These are phyloP conservation scores for Sebastes vulpes DNA, from an alignment of 2,797 vertebrate species.

Conservation along the genomic window DNA sequence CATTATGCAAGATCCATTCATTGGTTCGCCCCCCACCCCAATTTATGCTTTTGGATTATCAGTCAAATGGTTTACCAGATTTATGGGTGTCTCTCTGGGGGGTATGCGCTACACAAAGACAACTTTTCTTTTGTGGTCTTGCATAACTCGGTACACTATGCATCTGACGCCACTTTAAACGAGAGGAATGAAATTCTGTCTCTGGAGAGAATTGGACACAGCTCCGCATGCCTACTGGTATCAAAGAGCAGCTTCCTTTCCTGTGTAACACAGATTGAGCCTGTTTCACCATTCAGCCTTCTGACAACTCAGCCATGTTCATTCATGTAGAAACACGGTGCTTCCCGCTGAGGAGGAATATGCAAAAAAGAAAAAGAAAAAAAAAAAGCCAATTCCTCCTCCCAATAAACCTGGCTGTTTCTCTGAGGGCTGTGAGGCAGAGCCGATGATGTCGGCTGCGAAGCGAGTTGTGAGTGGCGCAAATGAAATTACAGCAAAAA, in stretches of 20 bases:
- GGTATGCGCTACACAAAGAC: constrained; percentile 16
- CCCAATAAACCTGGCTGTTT: constrained; percentile 34
- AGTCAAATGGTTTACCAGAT: constrained; percentile 33
- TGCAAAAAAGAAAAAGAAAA: constrained; percentile 24
- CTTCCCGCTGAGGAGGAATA: constrained; percentile 71
- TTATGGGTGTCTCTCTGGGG: constrained; percentile 6
- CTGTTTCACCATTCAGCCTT: constrained; percentile 74
- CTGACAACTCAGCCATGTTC: constrained; percentile 74
- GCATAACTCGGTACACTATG: constrained; percentile 59
- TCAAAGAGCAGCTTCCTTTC: constrained; percentile 55
- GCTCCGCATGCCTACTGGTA: constrained; percentile 55
- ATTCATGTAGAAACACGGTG: constrained; percentile 79
- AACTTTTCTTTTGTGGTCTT: constrained; percentile 18
- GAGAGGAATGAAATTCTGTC: constrained; percentile 41
- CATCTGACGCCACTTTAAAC: constrained; percentile 64
- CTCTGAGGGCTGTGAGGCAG: constrained; percentile 31
- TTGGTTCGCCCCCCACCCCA: not conserved
- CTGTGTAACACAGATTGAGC: constrained; percentile 53
- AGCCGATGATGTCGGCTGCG: not conserved
- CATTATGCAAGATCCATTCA: constrained; percentile 71
- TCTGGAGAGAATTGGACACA: constrained; percentile 49
- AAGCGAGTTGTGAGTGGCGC: not conserved
- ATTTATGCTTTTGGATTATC: constrained; percentile 15
- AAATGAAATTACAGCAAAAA: constrained; percentile 3
- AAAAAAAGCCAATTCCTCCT: constrained; percentile 23